Evolutionary conservation across 2,888 invertebrate genomes (phyloP).

Genomic region (Venustoraphidia nigricollis): DNA sequence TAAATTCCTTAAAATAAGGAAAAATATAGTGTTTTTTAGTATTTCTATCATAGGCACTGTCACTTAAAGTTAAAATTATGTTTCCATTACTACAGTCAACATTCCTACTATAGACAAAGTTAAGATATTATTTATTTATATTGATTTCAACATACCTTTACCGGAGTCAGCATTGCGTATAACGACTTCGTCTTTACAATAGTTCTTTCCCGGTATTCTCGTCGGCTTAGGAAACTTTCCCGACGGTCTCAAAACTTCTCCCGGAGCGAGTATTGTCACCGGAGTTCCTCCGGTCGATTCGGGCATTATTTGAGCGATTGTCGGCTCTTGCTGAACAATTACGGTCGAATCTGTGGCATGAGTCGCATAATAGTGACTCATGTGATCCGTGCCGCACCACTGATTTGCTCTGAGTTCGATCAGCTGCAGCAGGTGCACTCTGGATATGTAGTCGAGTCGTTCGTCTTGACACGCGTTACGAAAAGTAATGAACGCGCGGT

Average conservation of each 20-base stretch:
- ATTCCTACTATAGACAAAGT: neutral
- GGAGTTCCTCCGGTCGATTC: slow-evolving; percentile 33
- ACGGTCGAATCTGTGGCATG: slow-evolving; percentile 18
- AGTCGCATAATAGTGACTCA: slow-evolving; percentile 70
- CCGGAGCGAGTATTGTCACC: slow-evolving; percentile 50
- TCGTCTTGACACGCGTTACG: slow-evolving; percentile 82
- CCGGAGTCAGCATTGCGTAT: slow-evolving; percentile 92
- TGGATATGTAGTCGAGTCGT: slow-evolving; percentile 68
- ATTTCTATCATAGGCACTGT: no score
- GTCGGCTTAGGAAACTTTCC: slow-evolving; percentile 81
- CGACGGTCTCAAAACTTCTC: slow-evolving; percentile 74
- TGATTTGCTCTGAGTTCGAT: slow-evolving; percentile 85
- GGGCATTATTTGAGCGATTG: slow-evolving; percentile 36
- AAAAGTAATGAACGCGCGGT: slow-evolving; percentile 72
- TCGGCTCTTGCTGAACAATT: neutral
- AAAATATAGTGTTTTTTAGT: no score
- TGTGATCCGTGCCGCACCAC: slow-evolving; percentile 75
- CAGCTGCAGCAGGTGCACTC: slow-evolving; percentile 78
- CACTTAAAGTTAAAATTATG: no score
- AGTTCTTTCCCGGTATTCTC: slow-evolving; percentile 82
- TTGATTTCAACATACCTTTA: slow-evolving; percentile 55
- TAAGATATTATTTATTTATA: neutral
- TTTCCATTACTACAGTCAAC: no score
- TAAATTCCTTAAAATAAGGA: no score
- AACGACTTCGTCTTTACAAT: slow-evolving; percentile 88